A percentile compares a stretch with the other conserved stretches of the same genome.
Evolutionary conservation across 2,113 vertebrate genomes (phyloP).

Genomic region (Hoplias malabaricus): DNA sequence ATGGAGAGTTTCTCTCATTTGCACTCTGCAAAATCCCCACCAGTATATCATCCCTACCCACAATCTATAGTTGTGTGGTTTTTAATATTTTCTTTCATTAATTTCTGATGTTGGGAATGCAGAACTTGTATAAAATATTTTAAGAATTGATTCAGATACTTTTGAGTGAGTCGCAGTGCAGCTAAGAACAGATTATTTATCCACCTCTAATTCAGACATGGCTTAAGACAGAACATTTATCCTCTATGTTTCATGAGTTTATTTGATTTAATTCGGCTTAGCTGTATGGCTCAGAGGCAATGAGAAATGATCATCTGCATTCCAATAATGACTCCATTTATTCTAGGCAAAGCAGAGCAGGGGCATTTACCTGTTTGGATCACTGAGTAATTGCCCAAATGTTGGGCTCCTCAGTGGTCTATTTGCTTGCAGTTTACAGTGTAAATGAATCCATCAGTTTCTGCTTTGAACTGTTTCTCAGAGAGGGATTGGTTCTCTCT

Average conservation of each 20-base stretch:
- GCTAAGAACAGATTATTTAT: too few relatives aligned
- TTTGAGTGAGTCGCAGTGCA: too few relatives aligned
- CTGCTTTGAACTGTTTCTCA: slow-evolving; percentile 1
- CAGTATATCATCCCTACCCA: too few relatives aligned
- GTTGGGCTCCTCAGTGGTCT: not conserved
- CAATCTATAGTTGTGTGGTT: too few relatives aligned
- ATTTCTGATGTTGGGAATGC: too few relatives aligned
- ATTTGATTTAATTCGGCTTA: not conserved
- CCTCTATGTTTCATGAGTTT: not conserved
- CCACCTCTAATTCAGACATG: not conserved
- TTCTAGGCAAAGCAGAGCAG: not conserved
- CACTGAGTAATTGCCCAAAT: not conserved
- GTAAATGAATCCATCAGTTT: slow-evolving; percentile 1
- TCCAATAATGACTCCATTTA: not conserved
- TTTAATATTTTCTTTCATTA: too few relatives aligned
- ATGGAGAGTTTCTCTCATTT: too few relatives aligned
- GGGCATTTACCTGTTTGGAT: not conserved
- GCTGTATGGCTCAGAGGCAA: not conserved
- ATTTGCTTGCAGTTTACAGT: slow-evolving; percentile 23
- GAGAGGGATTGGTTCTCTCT: not conserved
- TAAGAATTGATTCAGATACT: too few relatives aligned
- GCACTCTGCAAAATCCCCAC: too few relatives aligned
- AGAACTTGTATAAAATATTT: too few relatives aligned
- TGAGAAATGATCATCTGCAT: not conserved
- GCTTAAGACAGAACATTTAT: not conserved